Base-by-base conservation (phyloP, 2,797 vertebrate species). In the Ibycter americanus region DNA sequence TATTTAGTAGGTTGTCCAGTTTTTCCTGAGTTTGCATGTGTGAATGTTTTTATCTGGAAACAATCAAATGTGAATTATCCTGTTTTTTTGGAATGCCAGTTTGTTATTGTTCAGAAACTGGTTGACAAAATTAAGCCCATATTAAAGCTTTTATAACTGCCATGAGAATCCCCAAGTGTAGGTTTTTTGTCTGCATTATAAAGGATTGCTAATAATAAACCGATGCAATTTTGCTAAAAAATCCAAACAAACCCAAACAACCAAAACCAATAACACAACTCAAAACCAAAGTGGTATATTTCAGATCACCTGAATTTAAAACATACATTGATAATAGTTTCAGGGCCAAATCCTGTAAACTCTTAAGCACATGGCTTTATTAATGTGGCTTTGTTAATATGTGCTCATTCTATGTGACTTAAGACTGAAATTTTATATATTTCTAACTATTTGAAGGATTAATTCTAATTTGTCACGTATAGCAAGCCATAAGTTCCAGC, bases 21-120 rank as follows among this genome's bases (percentile, higher is more conserved):
- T 97, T 96, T 96, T 92, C 86, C 90, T 88, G 87, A 89, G 46
- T 94, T 96, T 93, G 70, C 67, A 62, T 92, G 55, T 67, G 67
- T 84, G 58, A 94, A 72, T 96, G 80, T 96, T 96, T 98, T 97
- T 97, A 96, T 93, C 96, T 97, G 95, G 96, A 97, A 98, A 97
- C 93, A 97, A 95, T 96, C 93, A 95, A 95, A 95, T 68, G 54
- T 93, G 92, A 97, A 95, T 97, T 97, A 92, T 82, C 93, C 91
- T 96, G 54, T 4, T 62, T 94, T 96, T 95, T 88, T 95, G 71
- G 87, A 96, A 87, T 97, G 74, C 78, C 68, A 87, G 42, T 87
- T 94, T 89, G 87, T 97, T 97, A 85, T 93, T 87, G 83, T 96
- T 97, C 90, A 94, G 84, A 93, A 96, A 93, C 80, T 62, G 26